phyloP scores from a whole-genome alignment of 1,140 invertebrate species.

The Tribolium madens region DNA sequence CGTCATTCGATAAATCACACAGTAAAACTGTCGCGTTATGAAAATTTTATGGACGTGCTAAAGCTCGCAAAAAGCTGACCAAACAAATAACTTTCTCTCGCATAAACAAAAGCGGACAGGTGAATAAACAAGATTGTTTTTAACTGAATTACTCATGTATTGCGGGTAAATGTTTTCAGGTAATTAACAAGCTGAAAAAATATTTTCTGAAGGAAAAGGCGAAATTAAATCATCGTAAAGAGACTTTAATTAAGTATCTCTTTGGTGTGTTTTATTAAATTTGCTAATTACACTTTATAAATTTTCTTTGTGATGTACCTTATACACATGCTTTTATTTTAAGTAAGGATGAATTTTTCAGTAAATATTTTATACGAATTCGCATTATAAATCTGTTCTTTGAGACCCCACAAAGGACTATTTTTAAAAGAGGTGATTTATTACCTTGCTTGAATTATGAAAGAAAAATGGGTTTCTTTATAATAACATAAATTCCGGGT shows the following conservation, averaged over 20 bases:
- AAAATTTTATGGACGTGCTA: not conserved
- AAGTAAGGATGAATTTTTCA: constrained; percentile 8
- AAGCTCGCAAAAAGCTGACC: not conserved
- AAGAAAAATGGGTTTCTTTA: constrained; percentile 29
- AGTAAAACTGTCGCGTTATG: not conserved
- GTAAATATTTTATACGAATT: constrained; percentile 39
- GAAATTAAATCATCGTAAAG: constrained; percentile 20
- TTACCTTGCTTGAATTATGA: constrained; percentile 18
- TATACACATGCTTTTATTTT: constrained; percentile 33
- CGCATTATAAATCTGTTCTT: constrained; percentile 35
- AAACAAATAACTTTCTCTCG: not conserved
- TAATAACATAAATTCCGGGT: constrained; percentile 38
- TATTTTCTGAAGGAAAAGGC: constrained; percentile 10
- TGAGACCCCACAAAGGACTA: constrained; percentile 23
- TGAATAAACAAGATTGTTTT: not conserved
- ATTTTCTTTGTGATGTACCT: constrained; percentile 29
- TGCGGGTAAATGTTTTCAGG: not conserved
- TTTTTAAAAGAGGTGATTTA: constrained; percentile 33
- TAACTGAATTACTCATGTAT: not conserved
- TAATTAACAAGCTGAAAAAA: constrained; percentile 14
- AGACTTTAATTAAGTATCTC: constrained; percentile 31
- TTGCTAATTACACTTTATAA: constrained; percentile 38
- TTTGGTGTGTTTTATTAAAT: constrained; percentile 30
- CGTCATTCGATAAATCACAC: not conserved
- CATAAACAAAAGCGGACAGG: not conserved